These are phyloP conservation scores for Calephelis nemesis DNA, from an alignment of 1,140 invertebrate species.

Conservation along the genomic window DNA sequence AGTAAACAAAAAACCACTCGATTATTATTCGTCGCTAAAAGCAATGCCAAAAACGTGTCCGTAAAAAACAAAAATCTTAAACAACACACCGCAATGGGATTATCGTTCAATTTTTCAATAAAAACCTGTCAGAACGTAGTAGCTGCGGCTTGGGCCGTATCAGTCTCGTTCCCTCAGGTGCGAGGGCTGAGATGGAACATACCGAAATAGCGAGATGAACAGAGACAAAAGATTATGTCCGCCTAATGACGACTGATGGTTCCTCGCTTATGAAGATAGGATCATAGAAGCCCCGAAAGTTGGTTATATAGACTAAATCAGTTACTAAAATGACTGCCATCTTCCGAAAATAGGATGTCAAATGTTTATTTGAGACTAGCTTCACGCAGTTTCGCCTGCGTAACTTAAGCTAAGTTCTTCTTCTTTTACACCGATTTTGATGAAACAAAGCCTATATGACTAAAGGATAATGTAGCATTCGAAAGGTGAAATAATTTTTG, in stretches of 20 bases:
- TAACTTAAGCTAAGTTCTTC: too few species aligned
- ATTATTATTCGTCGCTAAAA: slow-evolving; percentile 45
- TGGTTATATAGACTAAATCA: slow-evolving; percentile 55
- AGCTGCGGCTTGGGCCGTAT: slow-evolving; percentile 50
- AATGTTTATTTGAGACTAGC: slow-evolving; percentile 31
- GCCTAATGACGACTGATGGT: slow-evolving; percentile 73
- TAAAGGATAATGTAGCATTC: too few species aligned
- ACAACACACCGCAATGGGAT: slow-evolving; percentile 56
- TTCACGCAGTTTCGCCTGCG: too few species aligned
- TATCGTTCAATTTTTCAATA: slow-evolving; percentile 76
- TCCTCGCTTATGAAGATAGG: slow-evolving; percentile 61
- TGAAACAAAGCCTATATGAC: too few species aligned
- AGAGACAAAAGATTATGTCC: slow-evolving; percentile 41
- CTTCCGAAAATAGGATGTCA: slow-evolving; percentile 48
- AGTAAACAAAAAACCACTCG: slow-evolving; percentile 39
- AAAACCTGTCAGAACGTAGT: slow-evolving; percentile 62
- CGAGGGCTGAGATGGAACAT: slow-evolving; percentile 31
- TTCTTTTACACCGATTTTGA: too few species aligned
- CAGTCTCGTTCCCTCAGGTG: slow-evolving; percentile 70
- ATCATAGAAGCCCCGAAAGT: slow-evolving; percentile 53
- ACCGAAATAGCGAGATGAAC: slow-evolving; percentile 26
- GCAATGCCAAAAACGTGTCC: slow-evolving; percentile 34
- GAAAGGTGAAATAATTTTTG: too few species aligned
- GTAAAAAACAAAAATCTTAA: slow-evolving; percentile 53
- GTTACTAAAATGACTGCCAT: slow-evolving; percentile 45